These are phyloP conservation scores for Ruditapes philippinarum DNA, from an alignment of 1,140 invertebrate genomes.

Conservation along the genomic window DNA sequence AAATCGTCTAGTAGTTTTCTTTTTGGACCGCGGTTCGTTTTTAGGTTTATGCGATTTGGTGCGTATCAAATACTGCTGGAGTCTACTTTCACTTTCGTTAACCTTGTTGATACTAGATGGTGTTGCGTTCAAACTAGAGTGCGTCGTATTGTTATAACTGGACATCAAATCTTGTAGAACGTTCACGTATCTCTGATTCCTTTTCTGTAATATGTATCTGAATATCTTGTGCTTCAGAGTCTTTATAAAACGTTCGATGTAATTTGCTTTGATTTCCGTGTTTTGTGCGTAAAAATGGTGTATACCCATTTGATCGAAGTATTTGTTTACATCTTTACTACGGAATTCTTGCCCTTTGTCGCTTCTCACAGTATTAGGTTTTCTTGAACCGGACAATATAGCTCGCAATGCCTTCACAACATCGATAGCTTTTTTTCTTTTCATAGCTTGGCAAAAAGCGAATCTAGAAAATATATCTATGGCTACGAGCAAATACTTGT, in stretches of 20 bases:
- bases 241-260: slow-evolving; percentile 17
- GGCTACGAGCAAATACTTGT: slow-evolving; percentile 18
- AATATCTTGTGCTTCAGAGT: slow-evolving; percentile 40
- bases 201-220: slow-evolving; percentile 16
- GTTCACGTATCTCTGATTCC: neutral
- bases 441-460: neutral
- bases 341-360: slow-evolving; percentile 3
- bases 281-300: slow-evolving; percentile 4
- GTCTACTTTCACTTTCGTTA: neutral
- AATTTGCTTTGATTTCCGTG: slow-evolving; percentile 42
- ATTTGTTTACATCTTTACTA: neutral
- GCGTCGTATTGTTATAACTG: slow-evolving; percentile 29
- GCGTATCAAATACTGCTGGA: slow-evolving; percentile 25
- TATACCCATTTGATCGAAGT: neutral
- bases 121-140: neutral
- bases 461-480: slow-evolving; percentile 33
- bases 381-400: neutral
- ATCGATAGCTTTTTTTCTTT: slow-evolving; percentile 16
- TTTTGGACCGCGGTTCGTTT: neutral
- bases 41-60: neutral
- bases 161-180: neutral
- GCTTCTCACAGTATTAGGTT: neutral
- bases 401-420: neutral
- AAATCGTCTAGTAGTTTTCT: neutral
- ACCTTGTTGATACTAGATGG: neutral